Evolutionary conservation across 2,888 invertebrate species (phyloP).

Genomic region (Lithosia quadra): DNA sequence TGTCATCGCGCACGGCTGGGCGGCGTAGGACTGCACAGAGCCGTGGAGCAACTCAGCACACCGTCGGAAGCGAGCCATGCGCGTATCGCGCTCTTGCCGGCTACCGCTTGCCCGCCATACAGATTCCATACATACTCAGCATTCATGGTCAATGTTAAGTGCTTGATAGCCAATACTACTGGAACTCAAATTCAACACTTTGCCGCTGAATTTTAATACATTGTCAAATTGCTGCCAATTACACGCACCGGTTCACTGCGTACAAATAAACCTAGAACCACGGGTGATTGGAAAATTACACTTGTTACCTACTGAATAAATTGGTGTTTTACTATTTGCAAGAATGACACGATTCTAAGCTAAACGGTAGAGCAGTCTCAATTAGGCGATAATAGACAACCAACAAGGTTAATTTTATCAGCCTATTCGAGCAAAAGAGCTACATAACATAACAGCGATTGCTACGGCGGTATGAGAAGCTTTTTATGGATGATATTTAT

Average conservation of each 20-base stretch:
- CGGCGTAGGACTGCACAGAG: constrained; percentile 72
- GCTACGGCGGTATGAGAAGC: constrained; percentile 26
- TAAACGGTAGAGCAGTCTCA: constrained; percentile 23
- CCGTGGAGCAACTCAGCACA: constrained; percentile 34
- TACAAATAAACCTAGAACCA: constrained; percentile 42
- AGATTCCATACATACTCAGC: constrained; percentile 50
- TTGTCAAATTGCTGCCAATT: constrained; percentile 47
- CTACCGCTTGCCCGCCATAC: constrained; percentile 24
- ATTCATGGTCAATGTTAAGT: constrained; percentile 77
- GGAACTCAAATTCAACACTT: constrained; percentile 47
- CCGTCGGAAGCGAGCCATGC: constrained; percentile 58
- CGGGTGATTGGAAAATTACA: constrained; percentile 48
- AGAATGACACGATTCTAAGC: constrained; percentile 36
- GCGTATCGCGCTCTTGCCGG: constrained; percentile 48
- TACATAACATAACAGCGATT: constrained; percentile 15
- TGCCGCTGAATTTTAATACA: constrained; percentile 43
- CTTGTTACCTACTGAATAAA: constrained; percentile 40
- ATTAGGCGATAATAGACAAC: constrained; percentile 41
- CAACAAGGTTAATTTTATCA: constrained; percentile 28
- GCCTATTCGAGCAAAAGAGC: constrained; percentile 3
- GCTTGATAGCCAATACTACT: constrained; percentile 57
- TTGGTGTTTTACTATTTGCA: constrained; percentile 42
- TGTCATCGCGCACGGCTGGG: constrained; percentile 75
- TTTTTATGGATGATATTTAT: constrained; percentile 22
- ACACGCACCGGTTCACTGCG: constrained; percentile 33